These are phyloP conservation scores for Meteorus cinctellus DNA, from an alignment of 2,888 invertebrate genomes.

Conservation along the genomic window DNA sequence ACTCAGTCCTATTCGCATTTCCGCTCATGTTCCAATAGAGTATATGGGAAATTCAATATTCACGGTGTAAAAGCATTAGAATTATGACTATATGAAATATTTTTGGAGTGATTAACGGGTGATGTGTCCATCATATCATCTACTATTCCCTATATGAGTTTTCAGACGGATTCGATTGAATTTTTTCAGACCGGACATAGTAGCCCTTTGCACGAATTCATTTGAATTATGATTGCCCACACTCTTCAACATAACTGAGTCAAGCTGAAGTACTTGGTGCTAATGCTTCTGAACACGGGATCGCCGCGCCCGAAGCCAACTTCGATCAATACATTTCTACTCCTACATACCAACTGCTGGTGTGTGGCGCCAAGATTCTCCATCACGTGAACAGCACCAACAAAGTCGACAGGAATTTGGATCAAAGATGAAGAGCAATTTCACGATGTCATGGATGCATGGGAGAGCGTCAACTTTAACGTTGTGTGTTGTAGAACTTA, in stretches of 20 bases:
- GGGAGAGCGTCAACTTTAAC: background rate
- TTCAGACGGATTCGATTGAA: too few relatives aligned
- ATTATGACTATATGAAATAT: too few relatives aligned
- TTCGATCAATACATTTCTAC: slow-evolving; percentile 71
- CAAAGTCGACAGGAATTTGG: slow-evolving; percentile 18
- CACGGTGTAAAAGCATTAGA: too few relatives aligned
- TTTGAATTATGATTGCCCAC: background rate
- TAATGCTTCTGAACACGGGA: background rate
- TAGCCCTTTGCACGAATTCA: background rate
- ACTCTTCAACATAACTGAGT: background rate
- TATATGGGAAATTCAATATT: too few relatives aligned
- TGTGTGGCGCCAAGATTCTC: slow-evolving; percentile 32
- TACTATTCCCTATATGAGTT: too few relatives aligned
- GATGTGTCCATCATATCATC: too few relatives aligned
- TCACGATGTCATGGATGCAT: slow-evolving; percentile 8
- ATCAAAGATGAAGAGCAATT: slow-evolving; percentile 16
- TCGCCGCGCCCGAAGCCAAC: slow-evolving; percentile 60
- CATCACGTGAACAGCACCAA: slow-evolving; percentile 25
- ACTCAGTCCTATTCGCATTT: too few relatives aligned
- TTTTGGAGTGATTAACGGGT: too few relatives aligned
- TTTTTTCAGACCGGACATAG: too few relatives aligned
- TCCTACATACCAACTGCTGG: slow-evolving; percentile 36
- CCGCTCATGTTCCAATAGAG: too few relatives aligned
- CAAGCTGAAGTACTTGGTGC: background rate
- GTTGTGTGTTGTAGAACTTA: background rate